These are phyloP conservation scores for Sebastes variabilis DNA, from an alignment of 2,797 vertebrate species.

Conservation along the genomic window DNA sequence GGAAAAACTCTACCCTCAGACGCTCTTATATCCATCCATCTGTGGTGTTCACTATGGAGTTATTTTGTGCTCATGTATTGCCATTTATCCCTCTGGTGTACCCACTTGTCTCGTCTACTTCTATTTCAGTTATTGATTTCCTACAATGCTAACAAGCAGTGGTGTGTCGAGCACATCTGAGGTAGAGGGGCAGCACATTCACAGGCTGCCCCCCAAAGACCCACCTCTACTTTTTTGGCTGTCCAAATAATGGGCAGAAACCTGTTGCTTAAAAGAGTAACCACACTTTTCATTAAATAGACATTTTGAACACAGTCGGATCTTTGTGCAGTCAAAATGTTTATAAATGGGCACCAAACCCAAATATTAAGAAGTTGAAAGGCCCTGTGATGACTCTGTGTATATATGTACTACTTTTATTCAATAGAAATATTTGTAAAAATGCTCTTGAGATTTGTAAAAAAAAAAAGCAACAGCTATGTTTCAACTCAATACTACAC, in stretches of 20 bases:
- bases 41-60: neutral
- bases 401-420: neutral
- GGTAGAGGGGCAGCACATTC: neutral
- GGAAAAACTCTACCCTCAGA: slow-evolving; percentile 48
- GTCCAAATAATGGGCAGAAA: neutral
- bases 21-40: slow-evolving; percentile 43
- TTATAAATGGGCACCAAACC: neutral
- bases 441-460: too few relatives aligned
- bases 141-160: slow-evolving; percentile 4
- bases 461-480: too few relatives aligned
- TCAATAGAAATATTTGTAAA: neutral
- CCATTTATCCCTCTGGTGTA: slow-evolving; percentile 5
- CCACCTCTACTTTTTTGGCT: neutral
- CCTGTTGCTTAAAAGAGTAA: neutral
- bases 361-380: neutral
- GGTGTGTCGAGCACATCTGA: neutral
- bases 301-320: neutral
- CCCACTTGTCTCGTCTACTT: slow-evolving; percentile 12
- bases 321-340: neutral
- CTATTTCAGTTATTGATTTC: slow-evolving; percentile 29
- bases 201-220: neutral
- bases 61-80: slow-evolving; percentile 27
- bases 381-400: neutral
- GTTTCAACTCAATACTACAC: neutral
- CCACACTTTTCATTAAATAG: neutral